Percentiles rank a stretch among this genome's conserved stretches.
phyloP scores from a whole-genome alignment of 2,797 vertebrate species.

The Microchirus variegatus region DNA sequence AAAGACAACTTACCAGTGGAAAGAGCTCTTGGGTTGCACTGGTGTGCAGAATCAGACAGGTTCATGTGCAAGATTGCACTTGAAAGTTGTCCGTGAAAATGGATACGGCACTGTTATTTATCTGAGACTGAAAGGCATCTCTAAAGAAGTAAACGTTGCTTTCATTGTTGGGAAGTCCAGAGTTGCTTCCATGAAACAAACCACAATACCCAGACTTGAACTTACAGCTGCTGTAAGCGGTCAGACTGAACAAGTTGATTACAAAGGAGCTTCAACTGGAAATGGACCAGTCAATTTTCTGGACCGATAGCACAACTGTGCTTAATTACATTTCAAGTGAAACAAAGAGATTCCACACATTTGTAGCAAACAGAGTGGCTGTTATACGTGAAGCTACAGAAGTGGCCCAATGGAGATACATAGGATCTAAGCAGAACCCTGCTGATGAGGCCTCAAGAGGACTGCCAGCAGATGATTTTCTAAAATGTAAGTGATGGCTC shows the following conservation, averaged over 20 bases:
- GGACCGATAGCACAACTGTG: background rate
- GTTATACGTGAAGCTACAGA: background rate
- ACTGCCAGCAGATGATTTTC: background rate
- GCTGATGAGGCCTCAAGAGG: background rate
- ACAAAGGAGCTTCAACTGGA: background rate
- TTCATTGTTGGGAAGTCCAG: constrained; percentile 1
- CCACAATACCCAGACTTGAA: background rate
- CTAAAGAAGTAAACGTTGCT: constrained; percentile 1
- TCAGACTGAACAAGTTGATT: background rate
- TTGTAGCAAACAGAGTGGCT: constrained; percentile 2
- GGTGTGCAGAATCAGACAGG: background rate
- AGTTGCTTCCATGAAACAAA: background rate
- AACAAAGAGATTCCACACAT: background rate
- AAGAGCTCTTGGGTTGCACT: background rate
- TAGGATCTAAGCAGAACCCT: background rate
- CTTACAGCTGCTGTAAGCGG: background rate
- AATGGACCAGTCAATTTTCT: background rate
- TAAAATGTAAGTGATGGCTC: background rate
- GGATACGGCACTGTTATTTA: background rate
- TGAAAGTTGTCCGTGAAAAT: background rate
- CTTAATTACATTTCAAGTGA: background rate
- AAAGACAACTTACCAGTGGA: background rate
- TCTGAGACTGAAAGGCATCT: constrained; percentile 1
- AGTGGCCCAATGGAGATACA: background rate
- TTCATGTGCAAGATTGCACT: background rate